Percentiles rank a stretch among this genome's conserved stretches.
Evolutionary conservation across 2,888 invertebrate species (phyloP).

Genomic region (Sicus ferrugineus): DNA sequence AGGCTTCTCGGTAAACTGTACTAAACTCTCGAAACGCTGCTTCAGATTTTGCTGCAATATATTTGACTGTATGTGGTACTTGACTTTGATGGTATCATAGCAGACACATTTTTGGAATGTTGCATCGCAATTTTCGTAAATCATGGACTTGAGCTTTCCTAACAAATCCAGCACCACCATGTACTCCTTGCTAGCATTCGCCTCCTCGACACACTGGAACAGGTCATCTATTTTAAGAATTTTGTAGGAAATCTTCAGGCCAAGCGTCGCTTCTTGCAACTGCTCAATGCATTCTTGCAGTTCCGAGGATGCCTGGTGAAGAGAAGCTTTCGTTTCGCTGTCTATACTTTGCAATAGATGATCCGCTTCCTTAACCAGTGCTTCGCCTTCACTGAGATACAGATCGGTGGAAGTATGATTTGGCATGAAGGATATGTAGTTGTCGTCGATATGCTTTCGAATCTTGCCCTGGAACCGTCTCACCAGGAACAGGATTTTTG

Average conservation of each 20-base stretch:
- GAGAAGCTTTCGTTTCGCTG: conserved; percentile 69
- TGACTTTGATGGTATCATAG: conserved; percentile 59
- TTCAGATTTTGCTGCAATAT: conserved; percentile 59
- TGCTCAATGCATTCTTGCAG: conserved; percentile 68
- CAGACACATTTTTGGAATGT: conserved; percentile 57
- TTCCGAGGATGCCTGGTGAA: conserved; percentile 70
- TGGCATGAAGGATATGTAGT: conserved; percentile 60
- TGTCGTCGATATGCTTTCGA: conserved; percentile 60
- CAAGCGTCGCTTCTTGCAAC: conserved; percentile 68
- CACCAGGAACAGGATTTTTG: conserved; percentile 55
- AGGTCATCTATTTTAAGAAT: conserved; percentile 65
- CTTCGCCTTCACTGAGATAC: conserved; percentile 56
- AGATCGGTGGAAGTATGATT: conserved; percentile 58
- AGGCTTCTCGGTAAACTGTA: conserved; percentile 58
- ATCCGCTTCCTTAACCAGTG: conserved; percentile 54
- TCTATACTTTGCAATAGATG: conserved; percentile 66
- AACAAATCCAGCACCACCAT: conserved; percentile 55
- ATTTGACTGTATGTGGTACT: conserved; percentile 59
- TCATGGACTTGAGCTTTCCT: conserved; percentile 54
- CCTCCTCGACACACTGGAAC: conserved; percentile 62
- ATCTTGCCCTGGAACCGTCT: conserved; percentile 58
- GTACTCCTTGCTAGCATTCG: conserved; percentile 58
- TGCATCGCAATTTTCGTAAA: conserved; percentile 49
- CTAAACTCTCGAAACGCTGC: conserved; percentile 59
- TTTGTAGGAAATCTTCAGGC: conserved; percentile 53